phyloP scores from a whole-genome alignment of 2,113 vertebrate genomes.

The Piaya cayana region DNA sequence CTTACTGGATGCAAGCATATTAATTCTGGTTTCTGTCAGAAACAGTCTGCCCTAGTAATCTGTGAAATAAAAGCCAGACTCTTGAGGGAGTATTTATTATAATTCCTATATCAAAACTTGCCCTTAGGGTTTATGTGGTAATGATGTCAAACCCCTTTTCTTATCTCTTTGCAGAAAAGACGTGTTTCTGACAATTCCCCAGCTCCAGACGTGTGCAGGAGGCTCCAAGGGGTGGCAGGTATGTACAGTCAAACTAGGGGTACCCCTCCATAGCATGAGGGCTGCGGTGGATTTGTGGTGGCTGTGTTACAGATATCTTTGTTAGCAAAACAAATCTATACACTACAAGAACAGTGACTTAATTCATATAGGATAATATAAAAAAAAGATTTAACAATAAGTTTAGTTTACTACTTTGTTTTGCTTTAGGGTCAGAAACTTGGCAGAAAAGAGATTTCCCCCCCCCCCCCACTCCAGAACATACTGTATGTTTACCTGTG shows the following conservation, averaged over 20 bases:
- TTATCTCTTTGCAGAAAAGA: not conserved
- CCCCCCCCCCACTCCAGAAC: rapidly evolving
- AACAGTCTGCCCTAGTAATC: not conserved
- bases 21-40: not conserved
- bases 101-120: not conserved
- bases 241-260: not conserved
- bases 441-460: not conserved
- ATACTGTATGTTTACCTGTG: not conserved
- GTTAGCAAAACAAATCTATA: not conserved
- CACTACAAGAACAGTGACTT: not conserved
- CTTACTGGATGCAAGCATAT: not conserved
- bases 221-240: not conserved
- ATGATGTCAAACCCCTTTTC: not conserved
- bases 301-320: not conserved
- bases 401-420: not conserved
- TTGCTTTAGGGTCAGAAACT: not conserved
- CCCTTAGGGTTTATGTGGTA: not conserved
- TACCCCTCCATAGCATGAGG: rapidly evolving
- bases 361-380: not conserved
- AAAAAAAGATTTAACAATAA: not conserved
- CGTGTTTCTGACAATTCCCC: not conserved
- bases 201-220: not conserved
- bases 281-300: rapidly evolving
- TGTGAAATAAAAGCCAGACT: not conserved
- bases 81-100: not conserved